Conservation (phyloP, 2,113 vertebrate genomes). For the Anhinga rufa region DNA sequence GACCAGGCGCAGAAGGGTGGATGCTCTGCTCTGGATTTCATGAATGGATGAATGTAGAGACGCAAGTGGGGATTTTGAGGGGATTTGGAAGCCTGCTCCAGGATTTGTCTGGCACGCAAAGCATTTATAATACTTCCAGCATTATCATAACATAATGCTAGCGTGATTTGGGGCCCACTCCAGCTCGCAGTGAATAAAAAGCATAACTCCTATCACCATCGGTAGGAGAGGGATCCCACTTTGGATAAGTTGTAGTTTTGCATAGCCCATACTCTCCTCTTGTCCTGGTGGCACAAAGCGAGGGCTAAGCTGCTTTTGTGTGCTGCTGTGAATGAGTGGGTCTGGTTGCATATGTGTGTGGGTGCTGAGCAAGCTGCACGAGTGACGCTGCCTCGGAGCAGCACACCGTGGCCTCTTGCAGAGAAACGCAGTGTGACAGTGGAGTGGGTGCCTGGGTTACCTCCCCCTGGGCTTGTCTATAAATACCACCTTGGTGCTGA, state of each 20-base stretch:
- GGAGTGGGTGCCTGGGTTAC: not conserved
- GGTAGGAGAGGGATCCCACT: not conserved
- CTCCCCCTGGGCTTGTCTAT: not conserved
- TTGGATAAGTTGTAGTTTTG: not conserved
- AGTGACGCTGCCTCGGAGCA: not conserved
- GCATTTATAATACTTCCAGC: constrained; percentile 33
- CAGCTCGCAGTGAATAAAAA: not conserved
- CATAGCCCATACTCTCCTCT: not conserved
- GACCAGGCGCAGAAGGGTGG: not conserved
- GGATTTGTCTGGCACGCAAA: constrained; percentile 45
- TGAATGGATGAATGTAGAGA: constrained; percentile 39
- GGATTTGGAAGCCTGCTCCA: constrained; percentile 56
- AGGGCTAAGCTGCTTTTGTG: not conserved
- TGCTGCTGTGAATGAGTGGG: not conserved
- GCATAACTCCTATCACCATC: not conserved
- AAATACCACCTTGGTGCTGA: not conserved
- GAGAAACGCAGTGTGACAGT: not conserved
- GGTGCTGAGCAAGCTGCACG: not conserved
- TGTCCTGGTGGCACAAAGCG: not conserved
- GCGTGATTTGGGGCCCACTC: not conserved
- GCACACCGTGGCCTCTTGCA: not conserved
- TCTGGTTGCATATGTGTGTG: not conserved
- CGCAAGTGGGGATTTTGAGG: constrained; percentile 36
- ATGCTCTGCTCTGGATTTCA: constrained; percentile 38
- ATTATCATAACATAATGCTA: constrained; percentile 30